These are phyloP conservation scores for Odontophorus gujanensis DNA, from an alignment of 2,113 vertebrate species.

Conservation along the genomic window DNA sequence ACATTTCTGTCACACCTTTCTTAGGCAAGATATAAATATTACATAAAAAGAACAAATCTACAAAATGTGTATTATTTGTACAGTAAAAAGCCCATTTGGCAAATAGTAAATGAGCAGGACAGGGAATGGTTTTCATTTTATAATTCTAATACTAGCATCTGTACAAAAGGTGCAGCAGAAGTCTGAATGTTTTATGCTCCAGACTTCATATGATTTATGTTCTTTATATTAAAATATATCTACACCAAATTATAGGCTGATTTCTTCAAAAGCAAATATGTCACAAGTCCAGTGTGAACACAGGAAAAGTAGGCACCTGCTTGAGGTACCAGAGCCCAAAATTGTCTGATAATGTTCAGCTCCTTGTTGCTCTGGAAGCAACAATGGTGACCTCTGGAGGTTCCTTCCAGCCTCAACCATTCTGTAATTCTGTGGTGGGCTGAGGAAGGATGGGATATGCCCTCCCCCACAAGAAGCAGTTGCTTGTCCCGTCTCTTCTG, in stretches of 20 bases:
- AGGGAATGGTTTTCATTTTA: not conserved
- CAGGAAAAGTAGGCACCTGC: not conserved
- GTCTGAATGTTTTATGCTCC: not conserved
- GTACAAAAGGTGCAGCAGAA: not conserved
- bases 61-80: not conserved
- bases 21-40: not conserved
- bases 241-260: not conserved
- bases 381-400: not conserved
- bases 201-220: not conserved
- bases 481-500: fast-evolving
- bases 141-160: not conserved
- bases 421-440: fast-evolving
- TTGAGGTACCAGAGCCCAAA: not conserved
- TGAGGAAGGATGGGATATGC: fast-evolving
- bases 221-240: not conserved
- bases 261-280: not conserved
- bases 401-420: not conserved
- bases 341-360: not conserved
- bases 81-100: not conserved
- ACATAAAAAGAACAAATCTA: not conserved
- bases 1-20: not conserved
- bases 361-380: not conserved
- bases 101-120: not conserved
- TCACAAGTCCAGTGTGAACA: not conserved
- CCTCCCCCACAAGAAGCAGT: not conserved